These are phyloP conservation scores for Amniataba percoides DNA, from an alignment of 2,797 vertebrate species.

Conservation along the genomic window DNA sequence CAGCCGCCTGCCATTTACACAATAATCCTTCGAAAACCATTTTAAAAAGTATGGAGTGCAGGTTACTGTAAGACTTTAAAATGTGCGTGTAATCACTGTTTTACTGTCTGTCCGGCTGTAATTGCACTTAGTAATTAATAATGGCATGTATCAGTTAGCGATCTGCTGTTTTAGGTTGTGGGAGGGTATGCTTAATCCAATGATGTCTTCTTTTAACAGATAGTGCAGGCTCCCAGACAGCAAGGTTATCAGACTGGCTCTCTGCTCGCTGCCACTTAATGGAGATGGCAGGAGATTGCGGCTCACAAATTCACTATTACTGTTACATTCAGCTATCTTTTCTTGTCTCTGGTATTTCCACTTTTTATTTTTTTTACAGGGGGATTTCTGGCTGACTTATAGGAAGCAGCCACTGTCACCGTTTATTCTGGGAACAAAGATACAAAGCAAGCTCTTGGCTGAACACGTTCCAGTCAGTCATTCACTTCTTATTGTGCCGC, in stretches of 20 bases:
- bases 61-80: slow-evolving; percentile 54
- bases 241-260: slow-evolving; percentile 83
- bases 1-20: not conserved
- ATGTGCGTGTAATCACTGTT: slow-evolving; percentile 57
- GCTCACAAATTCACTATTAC: slow-evolving; percentile 74
- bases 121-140: slow-evolving; percentile 92
- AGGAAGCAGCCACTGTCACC: slow-evolving; percentile 46
- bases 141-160: slow-evolving; percentile 86
- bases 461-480: slow-evolving; percentile 52
- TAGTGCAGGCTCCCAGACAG: slow-evolving; percentile 86
- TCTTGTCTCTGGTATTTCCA: slow-evolving; percentile 64
- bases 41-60: slow-evolving; percentile 11
- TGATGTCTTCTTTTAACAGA: slow-evolving; percentile 84
- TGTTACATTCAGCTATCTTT: slow-evolving; percentile 60
- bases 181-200: slow-evolving; percentile 88
- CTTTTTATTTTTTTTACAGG: slow-evolving; percentile 44
- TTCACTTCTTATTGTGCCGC: slow-evolving; percentile 48
- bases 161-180: slow-evolving; percentile 87
- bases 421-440: slow-evolving; percentile 68
- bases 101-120: slow-evolving; percentile 74
- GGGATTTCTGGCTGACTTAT: slow-evolving; percentile 52
- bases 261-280: slow-evolving; percentile 76
- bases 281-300: slow-evolving; percentile 74
- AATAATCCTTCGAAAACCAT: slow-evolving; percentile 3
- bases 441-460: slow-evolving; percentile 6